Evolutionary conservation across 1,140 invertebrate species (phyloP), one percentile per base, ranked within the genome.

Genomic region (Scaptodrosophila lebanonensis): DNA sequence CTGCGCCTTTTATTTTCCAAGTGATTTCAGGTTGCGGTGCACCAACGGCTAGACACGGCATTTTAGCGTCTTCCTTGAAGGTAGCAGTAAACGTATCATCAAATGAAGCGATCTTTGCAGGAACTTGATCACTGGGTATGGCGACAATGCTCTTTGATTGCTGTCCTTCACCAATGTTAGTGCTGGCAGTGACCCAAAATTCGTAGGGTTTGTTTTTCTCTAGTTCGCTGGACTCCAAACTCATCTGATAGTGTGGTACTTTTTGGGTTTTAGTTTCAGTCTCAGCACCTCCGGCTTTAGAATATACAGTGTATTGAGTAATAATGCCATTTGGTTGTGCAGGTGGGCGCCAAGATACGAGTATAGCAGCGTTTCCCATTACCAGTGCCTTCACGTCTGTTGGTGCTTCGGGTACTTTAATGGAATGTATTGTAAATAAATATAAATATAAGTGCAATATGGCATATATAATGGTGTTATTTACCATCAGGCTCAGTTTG

Each of bases 401-500:
- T 11, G 97, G 97, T 6, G 95, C 91, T 88, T 97, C 96, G 11
- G 97, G 97, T 51, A 95, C 97, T 98, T 85, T 32, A 20, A 15
- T 4, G n/a, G n/a, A 7, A 11, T 3, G 8, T 3, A 1, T 32
- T 1, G 16, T 25, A 0, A 20, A 12, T 22, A 0, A 0, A 5
- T 5, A 8, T 0, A 1, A 25, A 18, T 0, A 12, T 27, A 1
- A 6, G 4, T 9, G 49, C 86, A n/a, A n/a, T n/a, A n/a, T n/a
- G n/a, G n/a, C n/a, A n/a, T n/a, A n/a, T n/a, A n/a, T n/a, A n/a
- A n/a, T n/a, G n/a, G n/a, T n/a, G n/a, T n/a, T n/a, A n/a, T n/a
- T 88, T 89, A 97, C 96, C 95, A 88, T 98, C 97, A 88, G 98
- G 95, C 89, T 97, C 95, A 36, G 97, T 98, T 87, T 95, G 94